These are phyloP conservation scores for Sisyra nigra DNA, from an alignment of 2,888 invertebrate species.

Conservation along the genomic window DNA sequence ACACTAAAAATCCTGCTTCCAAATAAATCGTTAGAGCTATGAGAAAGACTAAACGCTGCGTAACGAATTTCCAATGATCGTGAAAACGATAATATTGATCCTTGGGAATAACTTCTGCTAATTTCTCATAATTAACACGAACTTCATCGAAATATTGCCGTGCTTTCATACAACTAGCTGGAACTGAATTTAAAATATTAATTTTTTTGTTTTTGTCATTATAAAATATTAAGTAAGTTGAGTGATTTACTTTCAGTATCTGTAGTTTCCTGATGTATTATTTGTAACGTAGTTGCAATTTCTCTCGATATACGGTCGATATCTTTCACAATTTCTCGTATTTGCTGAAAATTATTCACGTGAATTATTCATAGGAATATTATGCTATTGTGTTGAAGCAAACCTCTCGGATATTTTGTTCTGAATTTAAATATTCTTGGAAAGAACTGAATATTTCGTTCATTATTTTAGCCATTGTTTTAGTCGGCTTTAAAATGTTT, in stretches of 20 bases:
- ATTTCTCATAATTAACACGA: slow-evolving; percentile 40
- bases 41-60: slow-evolving; percentile 64
- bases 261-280: slow-evolving; percentile 56
- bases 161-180: slow-evolving; percentile 43
- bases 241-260: slow-evolving; percentile 18
- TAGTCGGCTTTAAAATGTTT: not conserved
- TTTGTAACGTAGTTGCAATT: slow-evolving; percentile 62
- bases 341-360: slow-evolving; percentile 33
- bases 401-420: slow-evolving; percentile 72
- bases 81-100: slow-evolving; percentile 77
- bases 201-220: not conserved
- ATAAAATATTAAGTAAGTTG: not conserved
- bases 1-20: slow-evolving; percentile 57
- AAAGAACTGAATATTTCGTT: slow-evolving; percentile 54
- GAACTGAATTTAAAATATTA: slow-evolving; percentile 28
- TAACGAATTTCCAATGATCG: slow-evolving; percentile 75
- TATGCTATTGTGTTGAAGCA: slow-evolving; percentile 12
- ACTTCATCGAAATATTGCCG: slow-evolving; percentile 49
- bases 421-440: slow-evolving; percentile 58
- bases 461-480: slow-evolving; percentile 32
- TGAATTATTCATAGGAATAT: slow-evolving; percentile 10
- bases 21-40: slow-evolving; percentile 65
- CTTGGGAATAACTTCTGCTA: slow-evolving; percentile 49
- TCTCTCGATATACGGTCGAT: slow-evolving; percentile 66
- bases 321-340: slow-evolving; percentile 52